phyloP scores from a whole-genome alignment of 2,113 vertebrate species.

The Xyliphius kryptos region DNA sequence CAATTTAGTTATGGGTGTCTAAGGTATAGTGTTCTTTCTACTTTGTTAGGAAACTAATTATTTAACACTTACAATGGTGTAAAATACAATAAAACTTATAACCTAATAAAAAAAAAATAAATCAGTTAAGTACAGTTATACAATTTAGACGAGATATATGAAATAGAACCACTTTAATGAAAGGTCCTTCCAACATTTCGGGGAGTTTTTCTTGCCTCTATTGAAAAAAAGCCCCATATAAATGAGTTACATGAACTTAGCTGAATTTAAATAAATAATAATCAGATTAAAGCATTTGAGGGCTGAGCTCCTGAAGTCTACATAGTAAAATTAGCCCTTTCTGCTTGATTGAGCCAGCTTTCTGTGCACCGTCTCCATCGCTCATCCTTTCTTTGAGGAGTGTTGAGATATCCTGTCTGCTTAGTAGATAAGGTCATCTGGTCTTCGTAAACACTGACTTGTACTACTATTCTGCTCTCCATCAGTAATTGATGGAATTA shows the following conservation, averaged over 20 bases:
- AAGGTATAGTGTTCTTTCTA: not conserved
- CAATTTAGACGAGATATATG: too few species aligned
- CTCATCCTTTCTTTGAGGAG: not conserved
- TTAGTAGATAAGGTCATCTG: slow-evolving; percentile 26
- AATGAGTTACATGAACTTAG: too few species aligned
- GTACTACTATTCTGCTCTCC: not conserved
- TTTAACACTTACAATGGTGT: not conserved
- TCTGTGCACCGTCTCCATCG: slow-evolving; percentile 7
- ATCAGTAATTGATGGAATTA: slow-evolving; percentile 24
- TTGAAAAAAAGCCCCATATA: too few species aligned
- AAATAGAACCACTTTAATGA: too few species aligned
- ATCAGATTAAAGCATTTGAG: too few species aligned
- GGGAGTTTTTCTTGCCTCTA: too few species aligned
- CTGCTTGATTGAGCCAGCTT: not conserved
- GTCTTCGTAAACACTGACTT: slow-evolving; percentile 20
- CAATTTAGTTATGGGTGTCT: not conserved
- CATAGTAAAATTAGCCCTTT: too few species aligned
- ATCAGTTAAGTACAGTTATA: too few species aligned
- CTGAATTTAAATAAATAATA: too few species aligned
- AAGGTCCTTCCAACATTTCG: too few species aligned
- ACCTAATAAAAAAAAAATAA: too few species aligned
- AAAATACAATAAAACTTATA: not conserved
- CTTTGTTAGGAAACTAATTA: not conserved
- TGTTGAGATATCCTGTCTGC: slow-evolving; percentile 16
- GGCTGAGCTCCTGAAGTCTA: too few species aligned